These are phyloP conservation scores for Brachionus calyciflorus DNA, from an alignment of 1,140 invertebrate genomes.

Conservation along the genomic window DNA sequence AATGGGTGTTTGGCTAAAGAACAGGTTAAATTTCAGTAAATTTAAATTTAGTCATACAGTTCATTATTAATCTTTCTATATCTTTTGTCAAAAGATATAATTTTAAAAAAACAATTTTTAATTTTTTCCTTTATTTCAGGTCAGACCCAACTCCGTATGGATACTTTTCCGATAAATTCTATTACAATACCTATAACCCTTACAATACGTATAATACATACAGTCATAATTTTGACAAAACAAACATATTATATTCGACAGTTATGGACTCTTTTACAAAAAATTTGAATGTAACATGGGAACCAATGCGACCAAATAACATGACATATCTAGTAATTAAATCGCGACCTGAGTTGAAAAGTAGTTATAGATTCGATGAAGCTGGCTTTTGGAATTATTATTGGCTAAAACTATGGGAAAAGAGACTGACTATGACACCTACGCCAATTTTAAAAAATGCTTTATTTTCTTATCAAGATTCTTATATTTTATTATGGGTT, in stretches of 20 bases:
- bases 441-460: constrained; percentile 30
- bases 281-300: constrained; percentile 43
- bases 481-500: constrained; percentile 38
- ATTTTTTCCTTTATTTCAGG: neutral
- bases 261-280: constrained; percentile 21
- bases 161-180: constrained; percentile 6
- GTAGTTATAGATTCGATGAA: constrained; percentile 29
- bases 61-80: too few species aligned
- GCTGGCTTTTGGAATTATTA: constrained; percentile 46
- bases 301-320: constrained; percentile 22
- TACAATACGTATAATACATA: constrained; percentile 15
- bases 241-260: neutral
- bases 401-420: constrained; percentile 32
- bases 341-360: neutral
- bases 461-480: constrained; percentile 39
- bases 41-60: too few species aligned
- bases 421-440: constrained; percentile 12
- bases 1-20: too few species aligned
- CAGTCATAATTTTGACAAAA: neutral
- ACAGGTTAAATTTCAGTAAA: too few species aligned
- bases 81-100: too few species aligned
- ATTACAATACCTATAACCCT: constrained; percentile 25
- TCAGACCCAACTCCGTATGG: constrained; percentile 6
- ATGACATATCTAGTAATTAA: constrained; percentile 46
- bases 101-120: neutral